Percentiles rank a stretch among this genome's conserved stretches.
These are phyloP conservation scores for Asteroscopus sphinx DNA, from an alignment of 2,888 invertebrate species.

Conservation along the genomic window DNA sequence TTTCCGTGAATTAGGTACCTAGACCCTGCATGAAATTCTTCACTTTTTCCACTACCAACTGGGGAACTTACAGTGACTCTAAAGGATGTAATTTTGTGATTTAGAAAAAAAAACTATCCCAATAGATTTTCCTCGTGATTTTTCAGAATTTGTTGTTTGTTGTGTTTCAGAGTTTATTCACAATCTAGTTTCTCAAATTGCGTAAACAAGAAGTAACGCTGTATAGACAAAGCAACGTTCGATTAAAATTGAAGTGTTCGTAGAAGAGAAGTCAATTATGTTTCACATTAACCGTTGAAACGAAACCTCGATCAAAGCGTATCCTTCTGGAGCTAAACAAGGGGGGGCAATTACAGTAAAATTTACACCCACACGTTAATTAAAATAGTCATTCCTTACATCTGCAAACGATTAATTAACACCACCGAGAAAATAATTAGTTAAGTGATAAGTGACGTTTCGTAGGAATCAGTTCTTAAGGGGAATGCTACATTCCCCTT, in stretches of 20 bases:
- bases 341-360: constrained; percentile 26
- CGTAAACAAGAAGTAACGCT: too few species aligned
- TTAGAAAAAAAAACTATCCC: too few species aligned
- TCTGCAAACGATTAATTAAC: constrained; percentile 55
- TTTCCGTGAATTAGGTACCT: too few species aligned
- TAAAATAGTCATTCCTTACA: constrained; percentile 29
- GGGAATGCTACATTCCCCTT: too few species aligned
- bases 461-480: constrained; percentile 35
- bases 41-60: too few species aligned
- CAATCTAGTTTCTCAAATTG: too few species aligned
- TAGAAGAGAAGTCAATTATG: constrained; percentile 27
- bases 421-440: constrained; percentile 53
- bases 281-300: constrained; percentile 31
- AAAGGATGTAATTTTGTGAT: too few species aligned
- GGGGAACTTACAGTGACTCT: too few species aligned
- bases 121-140: too few species aligned
- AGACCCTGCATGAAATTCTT: too few species aligned
- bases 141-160: too few species aligned
- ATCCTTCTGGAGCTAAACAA: constrained; percentile 4
- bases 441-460: constrained; percentile 55
- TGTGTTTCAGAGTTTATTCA: too few species aligned
- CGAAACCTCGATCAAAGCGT: constrained; percentile 22
- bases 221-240: constrained; percentile 10
- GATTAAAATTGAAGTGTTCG: constrained; percentile 18
- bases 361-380: constrained; percentile 33